Evolutionary conservation across 2,888 invertebrate genomes (phyloP).

Genomic region (Bursaphelenchus okinawaensis): DNA sequence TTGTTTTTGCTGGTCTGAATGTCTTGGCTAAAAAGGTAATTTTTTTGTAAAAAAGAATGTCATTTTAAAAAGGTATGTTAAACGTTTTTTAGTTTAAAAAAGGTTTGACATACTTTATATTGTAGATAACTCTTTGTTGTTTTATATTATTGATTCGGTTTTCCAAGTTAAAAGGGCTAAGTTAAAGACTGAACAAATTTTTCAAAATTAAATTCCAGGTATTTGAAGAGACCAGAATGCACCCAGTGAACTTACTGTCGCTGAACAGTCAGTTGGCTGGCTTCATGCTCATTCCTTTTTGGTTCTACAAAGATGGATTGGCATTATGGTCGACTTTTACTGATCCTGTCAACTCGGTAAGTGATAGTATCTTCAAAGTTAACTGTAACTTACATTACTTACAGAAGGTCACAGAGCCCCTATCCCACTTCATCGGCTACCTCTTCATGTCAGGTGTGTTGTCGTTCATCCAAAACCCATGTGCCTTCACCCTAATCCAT

Average conservation of each 20-base stretch:
- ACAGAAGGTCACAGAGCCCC: conserved; percentile 19
- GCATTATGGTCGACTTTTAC: conserved; percentile 8
- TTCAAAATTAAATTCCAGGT: no score
- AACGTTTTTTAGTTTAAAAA: conserved; percentile 8
- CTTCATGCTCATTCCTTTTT: conserved; percentile 36
- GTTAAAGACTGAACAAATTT: no score
- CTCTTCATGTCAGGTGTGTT: conserved; percentile 66
- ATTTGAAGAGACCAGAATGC: conserved; percentile 77
- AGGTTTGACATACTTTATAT: no score
- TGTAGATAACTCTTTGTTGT: no score
- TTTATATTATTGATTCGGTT: no score
- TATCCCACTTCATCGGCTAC: conserved; percentile 35
- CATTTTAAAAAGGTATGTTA: no score
- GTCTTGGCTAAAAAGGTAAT: conserved; percentile 86
- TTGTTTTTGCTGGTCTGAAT: conserved; percentile 86
- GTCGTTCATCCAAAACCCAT: conserved; percentile 88
- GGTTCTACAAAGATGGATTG: conserved; percentile 27
- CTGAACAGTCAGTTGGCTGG: conserved; percentile 67
- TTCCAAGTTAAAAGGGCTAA: no score
- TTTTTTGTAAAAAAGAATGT: no score
- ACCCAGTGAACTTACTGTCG: conserved; percentile 78
- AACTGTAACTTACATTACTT: no score
- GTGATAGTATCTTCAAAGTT: no score
- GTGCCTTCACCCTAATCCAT: conserved; percentile 86
- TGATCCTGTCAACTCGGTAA: neutral